phyloP scores from a whole-genome alignment of 53 echinoderm and acorn worm species.

The Mesocentrotus franciscanus region DNA sequence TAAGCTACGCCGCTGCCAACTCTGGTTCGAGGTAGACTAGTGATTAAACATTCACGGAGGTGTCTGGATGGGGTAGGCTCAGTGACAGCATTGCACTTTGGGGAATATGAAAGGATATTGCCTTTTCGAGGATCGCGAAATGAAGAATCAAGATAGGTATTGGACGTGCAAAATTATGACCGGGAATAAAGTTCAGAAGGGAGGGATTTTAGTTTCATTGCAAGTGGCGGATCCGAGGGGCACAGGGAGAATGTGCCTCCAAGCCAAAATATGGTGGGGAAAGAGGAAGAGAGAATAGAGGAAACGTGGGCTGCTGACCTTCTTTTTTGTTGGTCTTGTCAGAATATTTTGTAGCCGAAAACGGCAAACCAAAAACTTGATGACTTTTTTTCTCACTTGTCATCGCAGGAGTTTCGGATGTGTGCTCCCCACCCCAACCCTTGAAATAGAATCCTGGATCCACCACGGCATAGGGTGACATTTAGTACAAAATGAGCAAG shows the following conservation, averaged over 20 bases:
- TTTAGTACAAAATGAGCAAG: not conserved
- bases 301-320: too few species aligned
- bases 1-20: too few species aligned
- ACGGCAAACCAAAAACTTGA: too few species aligned
- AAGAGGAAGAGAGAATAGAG: too few species aligned
- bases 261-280: too few species aligned
- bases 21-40: not conserved
- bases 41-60: conserved; percentile 1
- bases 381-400: too few species aligned
- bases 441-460: not conserved
- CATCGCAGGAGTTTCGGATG: too few species aligned
- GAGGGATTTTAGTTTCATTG: not conserved
- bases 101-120: conserved; percentile 32
- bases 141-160: not conserved
- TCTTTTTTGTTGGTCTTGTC: too few species aligned
- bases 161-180: not conserved
- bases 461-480: not conserved
- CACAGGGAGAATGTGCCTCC: too few species aligned
- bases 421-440: not conserved
- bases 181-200: not conserved
- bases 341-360: too few species aligned
- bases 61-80: not conserved
- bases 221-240: too few species aligned
- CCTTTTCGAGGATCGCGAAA: not conserved
- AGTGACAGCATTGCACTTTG: conserved; percentile 26